Evolutionary conservation across 2,888 invertebrate genomes (phyloP), one percentile per base, ranked within the genome.

Genomic region (Notodonta ziczac): DNA sequence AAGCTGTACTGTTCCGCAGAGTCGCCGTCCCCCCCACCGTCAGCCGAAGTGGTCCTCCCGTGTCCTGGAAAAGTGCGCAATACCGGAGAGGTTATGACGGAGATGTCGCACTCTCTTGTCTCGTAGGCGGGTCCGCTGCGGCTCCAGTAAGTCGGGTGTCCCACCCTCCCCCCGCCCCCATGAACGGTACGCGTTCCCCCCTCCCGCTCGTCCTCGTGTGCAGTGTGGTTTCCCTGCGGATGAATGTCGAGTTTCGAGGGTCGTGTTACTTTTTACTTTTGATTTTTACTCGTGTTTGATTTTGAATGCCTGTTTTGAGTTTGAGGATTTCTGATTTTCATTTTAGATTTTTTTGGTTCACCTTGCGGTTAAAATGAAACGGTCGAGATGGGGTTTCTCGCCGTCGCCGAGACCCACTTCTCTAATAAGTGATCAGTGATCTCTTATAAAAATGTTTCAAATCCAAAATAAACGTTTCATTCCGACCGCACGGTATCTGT

Each of bases 11-110:
- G 85, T 75, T 85, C 75, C 82, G 69, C 87, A 77, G 82, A 69
- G 59, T 68, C 72, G 58, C 70, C 67, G 62, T 70, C 70, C 60
- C 66, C 66, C 72, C 73, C 82, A 57, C 81, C 84, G 65, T 79
- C 81, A 63, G 85, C 89, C 60, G 85, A 80, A 69, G 82, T 83
- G 69, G 91, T 93, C 74, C 80, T 89, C 74, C 93, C 94, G 55
- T 86, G 90, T 66, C 91, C 94, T 63, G 94, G 94, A 74, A 85
- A 84, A 74, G 91, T 94, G 73, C 88, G 89, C 73, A 80, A 75
- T 65, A 74, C 85, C 68, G 90, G 87, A 67, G 87, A 87, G 74
- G 73, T 82, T 74, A 70, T 82, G 72, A 66, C 79, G 80, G 84
- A 85, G 79, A 77, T 80, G 82, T 82, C 87, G 63, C 84, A 81